Evolutionary conservation across 2,113 vertebrate species (phyloP).

Genomic region (Zeus faber): DNA sequence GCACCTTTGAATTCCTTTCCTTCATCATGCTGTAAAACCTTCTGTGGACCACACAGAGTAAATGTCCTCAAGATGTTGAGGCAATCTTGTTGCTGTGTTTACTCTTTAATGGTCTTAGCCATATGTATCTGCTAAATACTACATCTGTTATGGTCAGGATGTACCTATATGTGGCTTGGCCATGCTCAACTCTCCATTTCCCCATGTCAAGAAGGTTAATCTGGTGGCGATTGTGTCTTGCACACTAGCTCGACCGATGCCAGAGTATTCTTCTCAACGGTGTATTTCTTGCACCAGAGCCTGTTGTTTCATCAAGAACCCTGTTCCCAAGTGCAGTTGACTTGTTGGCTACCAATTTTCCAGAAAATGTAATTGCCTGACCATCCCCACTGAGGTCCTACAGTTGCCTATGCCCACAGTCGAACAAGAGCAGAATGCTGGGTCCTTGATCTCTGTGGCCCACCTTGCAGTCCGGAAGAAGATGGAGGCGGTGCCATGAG

Average conservation of each 20-base stretch:
- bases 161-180: slow-evolving; percentile 7
- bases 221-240: slow-evolving; percentile 8
- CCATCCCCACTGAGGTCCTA: not conserved
- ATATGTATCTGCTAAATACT: slow-evolving; percentile 17
- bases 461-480: too few species aligned
- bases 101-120: slow-evolving; percentile 15
- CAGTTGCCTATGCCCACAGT: not conserved
- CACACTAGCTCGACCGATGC: slow-evolving; percentile 12
- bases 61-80: slow-evolving; percentile 11
- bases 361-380: not conserved
- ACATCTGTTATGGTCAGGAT: slow-evolving; percentile 11
- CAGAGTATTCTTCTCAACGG: not conserved
- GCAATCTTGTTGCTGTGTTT: slow-evolving; percentile 1
- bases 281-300: slow-evolving; percentile 11
- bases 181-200: slow-evolving; percentile 11
- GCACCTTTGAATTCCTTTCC: slow-evolving; percentile 15
- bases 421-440: not conserved
- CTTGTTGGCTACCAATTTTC: slow-evolving; percentile 1
- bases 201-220: slow-evolving; percentile 19
- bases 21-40: slow-evolving; percentile 8
- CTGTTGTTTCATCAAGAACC: slow-evolving; percentile 1
- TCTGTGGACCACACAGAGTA: slow-evolving; percentile 14
- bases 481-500: too few species aligned
- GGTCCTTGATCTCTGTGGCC: not conserved
- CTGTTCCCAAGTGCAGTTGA: slow-evolving; percentile 1